phyloP scores from a whole-genome alignment of 2,113 vertebrate genomes.

The Myotis brandtii region DNA sequence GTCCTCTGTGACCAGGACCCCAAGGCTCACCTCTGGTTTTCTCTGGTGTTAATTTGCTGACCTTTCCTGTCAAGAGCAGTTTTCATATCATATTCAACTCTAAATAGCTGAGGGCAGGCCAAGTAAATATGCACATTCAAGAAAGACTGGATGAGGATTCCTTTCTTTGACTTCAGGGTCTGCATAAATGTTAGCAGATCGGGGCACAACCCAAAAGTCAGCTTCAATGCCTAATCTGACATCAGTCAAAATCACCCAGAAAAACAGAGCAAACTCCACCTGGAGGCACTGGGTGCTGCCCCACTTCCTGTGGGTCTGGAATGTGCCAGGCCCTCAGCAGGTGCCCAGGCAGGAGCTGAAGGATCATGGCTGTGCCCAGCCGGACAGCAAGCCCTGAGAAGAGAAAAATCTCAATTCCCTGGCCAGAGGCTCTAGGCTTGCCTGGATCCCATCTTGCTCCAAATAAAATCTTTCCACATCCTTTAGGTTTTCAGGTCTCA shows the following conservation, averaged over 20 bases:
- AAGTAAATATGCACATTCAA: not conserved
- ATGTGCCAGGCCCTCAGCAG: rapidly evolving
- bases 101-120: not conserved
- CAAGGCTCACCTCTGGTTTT: no score
- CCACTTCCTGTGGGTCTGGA: not conserved
- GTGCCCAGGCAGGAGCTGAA: not conserved
- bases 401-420: not conserved
- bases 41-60: not conserved
- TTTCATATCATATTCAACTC: not conserved
- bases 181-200: not conserved
- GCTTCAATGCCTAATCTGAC: not conserved
- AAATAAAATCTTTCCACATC: not conserved
- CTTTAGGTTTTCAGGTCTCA: not conserved
- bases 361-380: rapidly evolving
- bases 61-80: not conserved
- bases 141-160: not conserved
- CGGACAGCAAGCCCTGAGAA: not conserved
- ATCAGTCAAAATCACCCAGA: not conserved
- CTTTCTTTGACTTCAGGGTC: no score
- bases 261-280: not conserved
- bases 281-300: rapidly evolving
- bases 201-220: rapidly evolving
- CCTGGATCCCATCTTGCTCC: not conserved
- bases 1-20: not conserved
- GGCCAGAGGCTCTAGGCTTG: not conserved